These are phyloP conservation scores for Jacana jacana DNA, from an alignment of 2,113 vertebrate species.

Conservation along the genomic window DNA sequence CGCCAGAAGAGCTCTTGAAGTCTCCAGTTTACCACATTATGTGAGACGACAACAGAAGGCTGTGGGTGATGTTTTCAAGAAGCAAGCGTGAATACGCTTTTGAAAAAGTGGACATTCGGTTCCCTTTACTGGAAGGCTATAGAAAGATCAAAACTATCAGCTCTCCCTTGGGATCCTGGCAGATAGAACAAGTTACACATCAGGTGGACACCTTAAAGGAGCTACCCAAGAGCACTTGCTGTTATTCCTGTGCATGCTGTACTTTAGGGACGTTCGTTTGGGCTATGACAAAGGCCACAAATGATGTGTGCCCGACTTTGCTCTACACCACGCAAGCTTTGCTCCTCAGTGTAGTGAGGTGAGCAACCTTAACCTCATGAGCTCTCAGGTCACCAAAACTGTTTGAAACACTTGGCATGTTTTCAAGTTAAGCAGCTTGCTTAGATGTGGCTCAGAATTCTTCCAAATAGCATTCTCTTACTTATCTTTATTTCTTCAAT, in stretches of 20 bases:
- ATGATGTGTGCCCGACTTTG: neutral
- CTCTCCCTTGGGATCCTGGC: neutral
- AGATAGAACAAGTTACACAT: neutral
- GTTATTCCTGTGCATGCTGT: neutral
- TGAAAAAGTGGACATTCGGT: neutral
- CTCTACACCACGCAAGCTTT: neutral
- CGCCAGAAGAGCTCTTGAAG: neutral
- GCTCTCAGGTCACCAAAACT: neutral
- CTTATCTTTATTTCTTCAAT: neutral
- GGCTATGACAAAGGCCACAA: neutral
- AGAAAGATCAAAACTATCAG: neutral
- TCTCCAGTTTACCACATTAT: neutral
- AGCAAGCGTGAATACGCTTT: neutral
- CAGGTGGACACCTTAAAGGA: neutral
- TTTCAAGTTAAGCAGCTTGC: neutral
- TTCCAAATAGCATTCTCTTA: neutral
- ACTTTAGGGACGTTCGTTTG: neutral
- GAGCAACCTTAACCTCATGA: neutral
- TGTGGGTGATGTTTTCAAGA: neutral
- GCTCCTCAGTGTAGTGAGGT: neutral
- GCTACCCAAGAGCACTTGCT: neutral
- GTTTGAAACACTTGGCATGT: neutral
- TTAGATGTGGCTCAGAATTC: neutral
- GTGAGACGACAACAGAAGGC: neutral
- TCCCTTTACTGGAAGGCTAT: neutral